phyloP scores from a whole-genome alignment of 2,888 invertebrate genomes.

The Cheilosia scutellata region DNA sequence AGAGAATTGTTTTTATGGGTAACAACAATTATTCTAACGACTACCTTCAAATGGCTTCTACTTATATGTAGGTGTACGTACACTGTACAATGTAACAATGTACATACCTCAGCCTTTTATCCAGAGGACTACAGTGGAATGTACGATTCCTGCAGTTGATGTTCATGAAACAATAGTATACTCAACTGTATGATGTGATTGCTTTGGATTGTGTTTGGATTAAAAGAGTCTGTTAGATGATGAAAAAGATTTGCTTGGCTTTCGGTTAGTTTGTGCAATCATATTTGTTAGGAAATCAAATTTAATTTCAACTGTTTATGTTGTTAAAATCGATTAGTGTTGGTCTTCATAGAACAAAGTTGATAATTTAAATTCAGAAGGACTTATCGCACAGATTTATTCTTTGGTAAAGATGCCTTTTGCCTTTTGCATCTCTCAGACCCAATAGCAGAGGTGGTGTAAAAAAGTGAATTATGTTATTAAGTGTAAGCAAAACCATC shows the following conservation, averaged over 20 bases:
- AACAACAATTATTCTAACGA: constrained; percentile 72
- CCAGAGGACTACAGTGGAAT: constrained; percentile 19
- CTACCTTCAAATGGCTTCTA: constrained; percentile 57
- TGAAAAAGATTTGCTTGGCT: constrained; percentile 19
- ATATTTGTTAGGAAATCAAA: constrained; percentile 14
- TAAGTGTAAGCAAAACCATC: too few species aligned
- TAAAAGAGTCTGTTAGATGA: constrained; percentile 32
- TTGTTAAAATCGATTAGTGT: background rate
- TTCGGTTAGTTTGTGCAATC: background rate
- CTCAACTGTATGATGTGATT: background rate
- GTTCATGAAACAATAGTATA: constrained; percentile 8
- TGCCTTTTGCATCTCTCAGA: too few species aligned
- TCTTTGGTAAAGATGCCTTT: too few species aligned
- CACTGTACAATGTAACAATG: too few species aligned
- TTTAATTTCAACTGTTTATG: constrained; percentile 14
- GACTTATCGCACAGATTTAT: too few species aligned
- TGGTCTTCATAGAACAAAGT: constrained; percentile 5
- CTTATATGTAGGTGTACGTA: background rate
- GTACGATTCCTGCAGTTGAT: constrained; percentile 22
- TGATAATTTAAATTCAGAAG: constrained; percentile 27
- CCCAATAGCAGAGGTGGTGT: too few species aligned
- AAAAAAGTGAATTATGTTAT: too few species aligned
- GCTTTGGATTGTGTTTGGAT: constrained; percentile 23
- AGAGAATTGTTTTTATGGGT: constrained; percentile 67
- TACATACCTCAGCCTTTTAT: background rate